Conservation (phyloP, 2,888 invertebrate genomes). For the Carabus problematicus region DNA sequence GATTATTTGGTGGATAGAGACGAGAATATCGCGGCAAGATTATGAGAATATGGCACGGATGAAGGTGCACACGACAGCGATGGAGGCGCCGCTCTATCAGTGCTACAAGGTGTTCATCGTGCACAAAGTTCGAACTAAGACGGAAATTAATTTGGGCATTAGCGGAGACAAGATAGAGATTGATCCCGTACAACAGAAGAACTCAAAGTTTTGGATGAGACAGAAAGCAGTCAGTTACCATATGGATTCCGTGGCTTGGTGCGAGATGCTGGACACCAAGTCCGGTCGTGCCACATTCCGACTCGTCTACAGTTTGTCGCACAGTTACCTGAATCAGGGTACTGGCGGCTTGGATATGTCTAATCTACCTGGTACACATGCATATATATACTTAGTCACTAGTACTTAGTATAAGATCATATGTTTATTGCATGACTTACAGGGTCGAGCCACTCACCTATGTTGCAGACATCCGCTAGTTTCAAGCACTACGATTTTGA, state of each 20-base stretch:
- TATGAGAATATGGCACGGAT: constrained; percentile 69
- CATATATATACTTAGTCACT: not conserved
- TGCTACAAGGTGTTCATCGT: constrained; percentile 80
- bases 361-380: constrained; percentile 31
- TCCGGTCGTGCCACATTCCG: constrained; percentile 76
- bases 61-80: constrained; percentile 76
- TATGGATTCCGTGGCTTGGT: constrained; percentile 87
- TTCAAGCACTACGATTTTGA: constrained; percentile 92
- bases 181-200: constrained; percentile 77
- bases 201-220: constrained; percentile 71
- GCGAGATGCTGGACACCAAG: constrained; percentile 81
- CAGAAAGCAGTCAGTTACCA: constrained; percentile 84
- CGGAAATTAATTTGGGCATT: constrained; percentile 85
- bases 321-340: constrained; percentile 44
- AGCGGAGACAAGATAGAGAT: constrained; percentile 92
- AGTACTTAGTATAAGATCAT: not conserved
- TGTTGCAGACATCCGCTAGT: constrained; percentile 62
- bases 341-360: constrained; percentile 7
- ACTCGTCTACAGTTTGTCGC: constrained; percentile 69
- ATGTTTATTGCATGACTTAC: constrained; percentile 26
- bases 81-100: constrained; percentile 88
- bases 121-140: constrained; percentile 81
- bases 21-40: constrained; percentile 46
- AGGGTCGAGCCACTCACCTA: constrained; percentile 51
- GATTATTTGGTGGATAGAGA: not conserved